Evolutionary conservation across 1,140 invertebrate genomes (phyloP), one percentile per base, ranked within the genome.

Genomic region (Penaeus japonicus): DNA sequence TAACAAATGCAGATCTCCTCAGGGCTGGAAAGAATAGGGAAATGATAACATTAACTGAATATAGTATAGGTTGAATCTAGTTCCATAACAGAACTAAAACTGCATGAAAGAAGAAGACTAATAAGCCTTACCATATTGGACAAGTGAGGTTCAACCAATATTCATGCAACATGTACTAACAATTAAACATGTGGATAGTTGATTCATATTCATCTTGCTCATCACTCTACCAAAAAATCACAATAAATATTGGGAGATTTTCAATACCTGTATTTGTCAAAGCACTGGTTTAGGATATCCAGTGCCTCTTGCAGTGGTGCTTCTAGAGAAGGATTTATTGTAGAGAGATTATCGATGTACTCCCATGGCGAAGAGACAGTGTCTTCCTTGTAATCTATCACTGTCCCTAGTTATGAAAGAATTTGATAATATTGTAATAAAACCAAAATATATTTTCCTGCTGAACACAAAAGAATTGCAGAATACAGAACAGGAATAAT

Each of bases 1-100:
- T 99, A 99, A 84, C 96, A 96, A 54, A 99, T 91, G 91, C 97
- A 97, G 73, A 97, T 92, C 92, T 97, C 95, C 89, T 96, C 94
- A 30, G 94, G 89, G 57, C 94, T 92, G 91, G 95, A 81, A 62
- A 35, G 59, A 65, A 39, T 0, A 81, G 32, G 57, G 39, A 27
- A 53, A 24, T 53, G 89, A 18, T 30, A 15, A 35, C 20, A 57
- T 15, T 27, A 84, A 59, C 39, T 53, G 12, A 22, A 24, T 22
- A 32, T 30, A 84, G 35, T 18, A 15, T n/a, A 20, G 24, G 7
- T 3, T n/a, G 27, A 30, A 24, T 12, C 39, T 47, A 5, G 12
- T n/a, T n/a, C n/a, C 47, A 47, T 12, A 1, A 47, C 10, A 12
- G 47, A 15, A 47, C 47, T 1, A 47, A 47, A 4, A 12, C 47